Conservation (phyloP, 2,113 vertebrate genomes). For the Gymnocephalus cernua region DNA sequence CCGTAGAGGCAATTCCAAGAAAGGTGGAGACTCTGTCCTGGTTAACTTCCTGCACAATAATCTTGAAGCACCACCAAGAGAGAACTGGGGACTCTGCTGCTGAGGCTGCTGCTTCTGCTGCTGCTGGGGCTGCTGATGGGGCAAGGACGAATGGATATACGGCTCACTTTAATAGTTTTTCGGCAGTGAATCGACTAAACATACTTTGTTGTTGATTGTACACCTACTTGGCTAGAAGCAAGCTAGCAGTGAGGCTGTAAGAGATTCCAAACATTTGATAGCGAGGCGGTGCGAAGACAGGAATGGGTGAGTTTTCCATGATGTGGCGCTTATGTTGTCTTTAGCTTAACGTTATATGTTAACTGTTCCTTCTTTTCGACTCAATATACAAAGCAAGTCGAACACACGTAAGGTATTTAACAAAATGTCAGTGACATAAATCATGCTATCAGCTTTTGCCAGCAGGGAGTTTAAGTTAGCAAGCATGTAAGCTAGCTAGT, state of each 20-base stretch:
- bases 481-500: conserved; percentile 64
- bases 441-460: neutral
- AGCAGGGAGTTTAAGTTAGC: conserved; percentile 51
- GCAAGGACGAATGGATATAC: conserved; percentile 74
- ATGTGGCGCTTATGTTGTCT: conserved; percentile 57
- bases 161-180: conserved; percentile 4
- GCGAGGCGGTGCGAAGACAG: conserved; percentile 69
- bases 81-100: conserved; percentile 32
- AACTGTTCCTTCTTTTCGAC: neutral
- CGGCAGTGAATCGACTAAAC: conserved; percentile 11
- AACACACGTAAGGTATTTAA: neutral
- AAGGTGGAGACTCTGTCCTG: conserved; percentile 88
- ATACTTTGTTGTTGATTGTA: neutral
- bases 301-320: conserved; percentile 86
- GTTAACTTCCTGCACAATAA: conserved; percentile 82
- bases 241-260: conserved; percentile 66
- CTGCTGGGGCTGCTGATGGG: conserved; percentile 34
- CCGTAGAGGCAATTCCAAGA: conserved; percentile 78
- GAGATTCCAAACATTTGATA: conserved; percentile 63
- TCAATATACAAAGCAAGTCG: neutral
- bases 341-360: neutral
- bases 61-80: conserved; percentile 56
- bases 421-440: conserved; percentile 1
- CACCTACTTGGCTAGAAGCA: conserved; percentile 65
- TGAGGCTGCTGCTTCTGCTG: neutral